Evolutionary conservation across 2,797 vertebrate species (phyloP).

Genomic region (Neopelma chrysocephalum): DNA sequence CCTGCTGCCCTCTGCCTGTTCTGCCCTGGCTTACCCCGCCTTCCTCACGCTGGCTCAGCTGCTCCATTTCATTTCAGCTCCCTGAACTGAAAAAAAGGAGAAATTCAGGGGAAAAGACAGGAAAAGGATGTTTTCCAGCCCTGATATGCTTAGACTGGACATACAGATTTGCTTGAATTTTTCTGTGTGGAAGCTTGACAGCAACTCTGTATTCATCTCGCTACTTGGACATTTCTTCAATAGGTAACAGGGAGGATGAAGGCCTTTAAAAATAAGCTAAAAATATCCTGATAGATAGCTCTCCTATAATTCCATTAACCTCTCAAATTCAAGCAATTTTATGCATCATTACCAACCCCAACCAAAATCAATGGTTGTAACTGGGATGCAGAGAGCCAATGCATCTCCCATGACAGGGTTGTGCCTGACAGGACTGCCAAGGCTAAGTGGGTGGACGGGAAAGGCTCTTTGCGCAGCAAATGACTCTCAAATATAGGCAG

Average conservation of each 20-base stretch:
- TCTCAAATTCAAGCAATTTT: constrained; percentile 12
- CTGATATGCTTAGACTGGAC: not conserved
- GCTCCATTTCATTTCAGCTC: not conserved
- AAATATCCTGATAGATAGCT: not conserved
- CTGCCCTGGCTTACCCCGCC: not conserved
- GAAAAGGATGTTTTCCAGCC: not conserved
- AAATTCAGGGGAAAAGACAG: not conserved
- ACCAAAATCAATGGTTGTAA: not conserved
- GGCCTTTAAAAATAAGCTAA: not conserved
- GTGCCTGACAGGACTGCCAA: not conserved
- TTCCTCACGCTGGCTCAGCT: not conserved
- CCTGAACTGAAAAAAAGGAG: not conserved
- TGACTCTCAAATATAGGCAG: not conserved
- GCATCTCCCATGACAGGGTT: not conserved
- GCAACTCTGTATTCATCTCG: not conserved
- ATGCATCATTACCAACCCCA: not conserved
- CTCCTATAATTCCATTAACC: not conserved
- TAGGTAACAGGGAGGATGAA: not conserved
- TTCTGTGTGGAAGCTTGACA: not conserved
- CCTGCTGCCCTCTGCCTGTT: not conserved
- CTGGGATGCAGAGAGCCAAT: fast-evolving
- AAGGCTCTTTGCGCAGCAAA: not conserved
- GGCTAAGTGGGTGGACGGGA: not conserved
- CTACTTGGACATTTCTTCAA: not conserved
- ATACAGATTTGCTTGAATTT: not conserved